Conservation (phyloP, 2,888 invertebrate genomes). For the Athrips mouffetella region DNA sequence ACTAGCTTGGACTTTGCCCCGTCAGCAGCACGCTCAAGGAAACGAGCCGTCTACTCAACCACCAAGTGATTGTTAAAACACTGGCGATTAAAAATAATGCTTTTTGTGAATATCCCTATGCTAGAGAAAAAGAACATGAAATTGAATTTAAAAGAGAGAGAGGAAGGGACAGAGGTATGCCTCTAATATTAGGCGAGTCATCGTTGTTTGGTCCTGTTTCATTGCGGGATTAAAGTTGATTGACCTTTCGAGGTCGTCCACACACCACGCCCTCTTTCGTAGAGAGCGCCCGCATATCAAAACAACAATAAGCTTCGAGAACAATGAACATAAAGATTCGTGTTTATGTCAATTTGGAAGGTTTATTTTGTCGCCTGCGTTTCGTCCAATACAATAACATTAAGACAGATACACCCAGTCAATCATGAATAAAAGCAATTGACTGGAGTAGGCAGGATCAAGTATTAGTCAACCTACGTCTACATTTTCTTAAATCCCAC, state of each 20-base stretch:
- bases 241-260: conserved; percentile 7
- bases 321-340: neutral
- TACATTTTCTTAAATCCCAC: neutral
- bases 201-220: neutral
- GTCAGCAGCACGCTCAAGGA: conserved; percentile 16
- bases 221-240: conserved; percentile 7
- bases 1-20: conserved; percentile 25
- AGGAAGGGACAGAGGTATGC: neutral
- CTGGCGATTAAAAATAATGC: too few relatives aligned
- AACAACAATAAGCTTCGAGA: neutral
- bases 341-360: too few relatives aligned
- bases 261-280: conserved; percentile 3
- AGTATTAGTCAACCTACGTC: neutral
- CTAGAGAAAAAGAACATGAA: too few relatives aligned
- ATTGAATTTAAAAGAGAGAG: too few relatives aligned
- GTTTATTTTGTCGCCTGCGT: too few relatives aligned
- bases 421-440: too few relatives aligned
- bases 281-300: neutral
- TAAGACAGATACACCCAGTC: too few relatives aligned
- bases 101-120: too few relatives aligned
- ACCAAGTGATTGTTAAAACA: conserved; percentile 7
- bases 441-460: too few relatives aligned
- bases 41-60: conserved; percentile 8
- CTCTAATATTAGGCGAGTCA: neutral
- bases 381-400: too few relatives aligned